Base-by-base conservation (phyloP, 2,888 invertebrate genomes). In the Pomacea canaliculata region DNA sequence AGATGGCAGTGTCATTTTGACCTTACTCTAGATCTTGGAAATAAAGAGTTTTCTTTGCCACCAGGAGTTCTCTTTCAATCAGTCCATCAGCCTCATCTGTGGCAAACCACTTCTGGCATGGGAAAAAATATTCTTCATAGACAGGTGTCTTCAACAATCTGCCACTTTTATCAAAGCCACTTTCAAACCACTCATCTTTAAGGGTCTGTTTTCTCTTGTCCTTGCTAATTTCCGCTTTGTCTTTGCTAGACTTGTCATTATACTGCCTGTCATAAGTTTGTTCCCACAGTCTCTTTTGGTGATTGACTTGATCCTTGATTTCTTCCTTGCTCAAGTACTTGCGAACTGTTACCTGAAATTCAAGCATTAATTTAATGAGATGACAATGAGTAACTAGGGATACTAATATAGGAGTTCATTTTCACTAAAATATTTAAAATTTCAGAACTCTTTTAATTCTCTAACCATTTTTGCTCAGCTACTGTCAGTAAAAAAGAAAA, bases 61-160 rank as follows among this genome's bases (percentile, higher is more conserved):
- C 81, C 16, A 78, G 68, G 13, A 87, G 78, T 67, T 87, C 86
- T 70, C 85, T 79, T 48, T 81, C 82, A 73, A 83, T 79, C 71
- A 85, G 76, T 16, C 86, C 87, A 78, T 89, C 89, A 19, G 79
- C 88, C 78, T 89, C 89, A 78, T 89, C 86, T 48, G 78, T 75
- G 7, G 89, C 87, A 19, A 90, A 73, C 90, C 90, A 90, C 51
- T 82, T 78, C 51, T 85, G 82, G 80, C 89, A 89, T 10, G 80
- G 81, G 80, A 90, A 87, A 71, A 81, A 72, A 76, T 85, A 87
- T 76, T 86, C 85, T 66, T 88, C 88, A 83, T 84, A 87, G 67
- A 84, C 76, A 0, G 87, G 86, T 48, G 77, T 76, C 66, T 77
- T 77, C 19, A 79, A 46, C 10, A 78, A 65, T 18, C 77, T 79